Evolutionary conservation across 2,888 invertebrate genomes (phyloP), one percentile per base, ranked within the genome.

Genomic region (Oeneis ivallda): DNA sequence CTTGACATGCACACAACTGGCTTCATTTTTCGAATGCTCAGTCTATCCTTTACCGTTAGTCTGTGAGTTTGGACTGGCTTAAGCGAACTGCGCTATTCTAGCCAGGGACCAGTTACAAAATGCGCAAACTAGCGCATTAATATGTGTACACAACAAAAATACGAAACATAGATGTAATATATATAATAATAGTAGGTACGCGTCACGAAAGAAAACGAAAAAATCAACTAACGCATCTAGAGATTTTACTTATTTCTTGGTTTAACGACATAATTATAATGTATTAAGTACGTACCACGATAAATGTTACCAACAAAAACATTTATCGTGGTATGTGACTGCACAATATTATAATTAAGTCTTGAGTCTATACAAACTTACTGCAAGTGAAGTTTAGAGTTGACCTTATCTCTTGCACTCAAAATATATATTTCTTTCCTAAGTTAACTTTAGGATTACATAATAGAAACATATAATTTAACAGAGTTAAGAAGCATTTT

Each of bases 41-140:
- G 34, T 39, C 17, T 19, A 56, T 56, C 41, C 19, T 56, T 56
- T 39, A 39, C 13, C 37, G 17, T 39, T n/a, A 56, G 56, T 39
- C 56, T 56, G 56, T 41, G 67, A 65, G 62, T 52, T 70, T 65
- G 62, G 62, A 64, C 63, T 64, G 69, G 64, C 66, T 69, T 49
- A 71, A 69, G 71, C 67, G 64, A 71, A 68, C 64, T 67, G 60
- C 65, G 71, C 67, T 70, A 71, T 68, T 65, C 70, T 62, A 69
- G 72, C 76, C 41, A 64, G 77, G 76, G 79, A 76, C 77, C 79
- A 77, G 73, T 49, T 60, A 19, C 17, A 15, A 60, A 2, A 7
- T n/a, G 34, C 17, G 19, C 56, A 4, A 56, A 50, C 37, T 15
- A 50, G 52, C 41, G 52, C 52, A 61, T 61, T 61, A 61, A 61